Conservation (phyloP, 2,113 vertebrate genomes). For the Irena cyanogastra region DNA sequence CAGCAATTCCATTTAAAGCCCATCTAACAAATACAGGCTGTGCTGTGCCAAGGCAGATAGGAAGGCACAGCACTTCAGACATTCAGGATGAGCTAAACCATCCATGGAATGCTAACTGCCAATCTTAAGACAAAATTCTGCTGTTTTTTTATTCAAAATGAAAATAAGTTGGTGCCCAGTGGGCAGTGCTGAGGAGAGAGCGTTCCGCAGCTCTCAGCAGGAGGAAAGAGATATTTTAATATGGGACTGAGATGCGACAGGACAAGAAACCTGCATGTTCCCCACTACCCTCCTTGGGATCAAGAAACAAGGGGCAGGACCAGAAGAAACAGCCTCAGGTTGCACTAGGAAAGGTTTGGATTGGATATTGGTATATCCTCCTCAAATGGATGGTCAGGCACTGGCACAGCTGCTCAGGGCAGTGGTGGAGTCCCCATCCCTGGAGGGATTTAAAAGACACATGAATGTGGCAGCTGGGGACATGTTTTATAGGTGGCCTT, state of each 20-base stretch:
- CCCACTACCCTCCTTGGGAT: neutral
- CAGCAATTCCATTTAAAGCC: neutral
- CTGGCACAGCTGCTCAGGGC: neutral
- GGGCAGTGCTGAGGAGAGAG: neutral
- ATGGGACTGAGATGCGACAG: neutral
- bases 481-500: neutral
- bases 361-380: neutral
- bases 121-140: neutral
- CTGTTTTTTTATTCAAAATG: neutral
- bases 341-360: neutral
- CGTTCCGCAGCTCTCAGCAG: accelerated
- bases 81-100: neutral
- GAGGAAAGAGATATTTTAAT: neutral
- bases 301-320: neutral
- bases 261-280: neutral
- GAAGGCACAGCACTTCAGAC: neutral
- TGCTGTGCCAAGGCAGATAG: neutral
- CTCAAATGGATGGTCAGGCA: neutral
- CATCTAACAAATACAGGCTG: neutral
- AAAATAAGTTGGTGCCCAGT: neutral
- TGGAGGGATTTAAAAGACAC: no score
- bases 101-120: accelerated
- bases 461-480: neutral
- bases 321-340: neutral
- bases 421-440: neutral